Base-by-base conservation (phyloP, 2,888 invertebrate genomes). In the Drosophila tripunctata region DNA sequence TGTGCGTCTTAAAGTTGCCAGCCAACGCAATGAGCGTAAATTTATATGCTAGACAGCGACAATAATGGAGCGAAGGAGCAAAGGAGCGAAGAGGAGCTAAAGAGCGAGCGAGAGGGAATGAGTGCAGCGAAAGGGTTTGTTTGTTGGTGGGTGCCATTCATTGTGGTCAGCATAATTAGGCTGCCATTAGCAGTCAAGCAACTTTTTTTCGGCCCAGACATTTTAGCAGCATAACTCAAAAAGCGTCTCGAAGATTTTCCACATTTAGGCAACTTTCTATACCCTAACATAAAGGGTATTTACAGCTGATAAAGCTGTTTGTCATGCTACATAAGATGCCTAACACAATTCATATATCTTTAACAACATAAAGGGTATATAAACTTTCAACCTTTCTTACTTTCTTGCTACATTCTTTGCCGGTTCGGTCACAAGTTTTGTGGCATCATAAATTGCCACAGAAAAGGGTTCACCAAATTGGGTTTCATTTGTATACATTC, bases 101-200 rank as follows among this genome's bases (percentile, higher is more conserved):
- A 31, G 5, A 33, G 33, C 30, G 36, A 15, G 41, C 7, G 4
- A 3, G 15, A 14, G 6, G 10, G 3, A 27, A 10, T 24, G 8
- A 27, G 10, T 27, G 27, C 27, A 24, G n/a, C 24, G 3, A 44
- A 52, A 62, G 58, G 51, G 67, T 48, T 62, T 35, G 7, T 41
- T 36, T 36, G n/a, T n/a, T n/a, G n/a, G n/a, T 38, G 47, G 36
- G 36, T 8, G 33, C 36, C 48, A 40, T 30, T 61, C 38, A 43
- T 64, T 73, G 76, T 70, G 78, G 79, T 70, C 67, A 81, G 78
- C 76, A 76, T 84, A 81, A 81, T 81, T 81, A 81, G 81, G 81
- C 76, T 78, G 81, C 81, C 81, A 81, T 81, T 81, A 84, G 80
- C 80, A 75, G 72, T 40, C 51, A 61, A 51, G 41, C 55, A 72